Evolutionary conservation across 2,113 vertebrate species (phyloP).

Genomic region (human (Homo sapiens)): DNA sequence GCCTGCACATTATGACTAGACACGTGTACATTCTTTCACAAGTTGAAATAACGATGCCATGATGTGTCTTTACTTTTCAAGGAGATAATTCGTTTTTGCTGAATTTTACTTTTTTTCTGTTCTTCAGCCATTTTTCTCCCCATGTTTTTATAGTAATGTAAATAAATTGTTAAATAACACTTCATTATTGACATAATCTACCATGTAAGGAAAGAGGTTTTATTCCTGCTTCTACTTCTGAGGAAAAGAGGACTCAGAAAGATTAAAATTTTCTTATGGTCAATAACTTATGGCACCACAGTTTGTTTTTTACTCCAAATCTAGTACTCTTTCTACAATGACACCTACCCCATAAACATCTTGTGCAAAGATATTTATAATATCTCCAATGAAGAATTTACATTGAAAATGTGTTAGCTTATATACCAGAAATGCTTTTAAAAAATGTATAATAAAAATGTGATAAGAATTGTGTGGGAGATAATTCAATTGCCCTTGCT

Average conservation of each 20-base stretch:
- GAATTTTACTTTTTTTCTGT: neutral
- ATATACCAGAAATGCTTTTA: constrained; percentile 3
- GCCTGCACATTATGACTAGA: neutral
- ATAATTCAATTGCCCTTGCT: neutral
- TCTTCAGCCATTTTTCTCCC: neutral
- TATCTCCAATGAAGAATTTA: neutral
- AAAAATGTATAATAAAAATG: neutral
- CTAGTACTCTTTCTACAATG: neutral
- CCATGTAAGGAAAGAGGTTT: neutral
- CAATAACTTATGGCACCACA: neutral
- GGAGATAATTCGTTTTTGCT: neutral
- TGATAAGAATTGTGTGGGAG: neutral
- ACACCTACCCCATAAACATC: neutral
- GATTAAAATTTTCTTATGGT: neutral
- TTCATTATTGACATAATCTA: neutral
- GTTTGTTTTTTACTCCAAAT: neutral
- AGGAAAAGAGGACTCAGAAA: neutral
- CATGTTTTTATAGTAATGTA: neutral
- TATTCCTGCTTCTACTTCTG: neutral
- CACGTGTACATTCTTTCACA: neutral
- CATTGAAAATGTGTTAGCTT: neutral
- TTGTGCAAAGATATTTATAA: neutral
- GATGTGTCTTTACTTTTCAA: neutral
- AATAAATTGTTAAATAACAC: neutral
- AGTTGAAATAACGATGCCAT: neutral